A percentile compares a stretch with the other conserved stretches of the same genome.
phyloP scores from a whole-genome alignment of 2,797 vertebrate genomes.

The Poeciliopsis paucimaculata region DNA sequence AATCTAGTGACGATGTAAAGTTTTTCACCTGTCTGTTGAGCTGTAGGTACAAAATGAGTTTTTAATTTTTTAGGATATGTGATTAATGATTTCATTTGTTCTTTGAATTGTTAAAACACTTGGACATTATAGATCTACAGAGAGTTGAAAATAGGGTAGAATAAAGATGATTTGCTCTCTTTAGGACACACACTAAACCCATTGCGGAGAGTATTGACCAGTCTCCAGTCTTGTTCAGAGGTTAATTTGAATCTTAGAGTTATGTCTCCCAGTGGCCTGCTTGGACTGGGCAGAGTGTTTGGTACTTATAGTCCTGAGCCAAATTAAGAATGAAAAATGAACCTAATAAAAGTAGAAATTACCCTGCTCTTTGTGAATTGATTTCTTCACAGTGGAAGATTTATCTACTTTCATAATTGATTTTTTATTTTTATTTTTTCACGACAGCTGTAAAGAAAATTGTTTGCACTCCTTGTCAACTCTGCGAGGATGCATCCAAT shows the following conservation, averaged over 20 bases:
- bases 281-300: neutral
- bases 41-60: neutral
- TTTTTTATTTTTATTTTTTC: neutral
- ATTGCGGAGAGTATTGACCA: neutral
- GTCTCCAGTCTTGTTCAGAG: neutral
- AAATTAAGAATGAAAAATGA: constrained; percentile 4
- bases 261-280: constrained; percentile 3
- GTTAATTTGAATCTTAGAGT: constrained; percentile 6
- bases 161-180: neutral
- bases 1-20: neutral
- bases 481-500: constrained; percentile 17
- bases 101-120: neutral
- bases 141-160: neutral
- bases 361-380: neutral
- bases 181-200: neutral
- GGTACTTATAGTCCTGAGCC: neutral
- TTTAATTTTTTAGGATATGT: neutral
- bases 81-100: neutral
- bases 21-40: neutral
- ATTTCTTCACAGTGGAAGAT: neutral
- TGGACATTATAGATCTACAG: neutral
- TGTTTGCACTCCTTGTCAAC: neutral
- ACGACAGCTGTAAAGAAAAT: neutral
- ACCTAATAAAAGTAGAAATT: constrained; percentile 12
- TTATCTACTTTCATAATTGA: neutral